Evolutionary conservation across 1,140 invertebrate species (phyloP).

Genomic region (Drosophila ogumai): DNA sequence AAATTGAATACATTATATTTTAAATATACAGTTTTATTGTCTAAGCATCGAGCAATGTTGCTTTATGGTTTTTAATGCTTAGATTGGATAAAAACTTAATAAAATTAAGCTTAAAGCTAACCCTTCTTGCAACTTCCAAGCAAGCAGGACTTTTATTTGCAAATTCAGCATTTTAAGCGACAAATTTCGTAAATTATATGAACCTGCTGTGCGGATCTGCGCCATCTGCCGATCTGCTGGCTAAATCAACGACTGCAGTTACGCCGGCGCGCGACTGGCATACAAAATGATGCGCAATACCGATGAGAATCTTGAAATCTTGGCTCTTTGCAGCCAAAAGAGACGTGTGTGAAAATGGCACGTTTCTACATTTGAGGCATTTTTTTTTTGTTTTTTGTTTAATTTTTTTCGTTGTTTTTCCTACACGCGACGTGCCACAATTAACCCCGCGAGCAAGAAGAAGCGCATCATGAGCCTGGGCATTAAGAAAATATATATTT

Average conservation of each 20-base stretch:
- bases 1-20: too few species aligned
- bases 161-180: constrained; percentile 31
- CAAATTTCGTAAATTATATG: constrained; percentile 48
- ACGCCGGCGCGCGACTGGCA: constrained; percentile 23
- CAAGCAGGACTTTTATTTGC: constrained; percentile 12
- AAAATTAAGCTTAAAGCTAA: background rate
- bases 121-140: background rate
- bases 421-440: constrained; percentile 76
- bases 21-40: too few species aligned
- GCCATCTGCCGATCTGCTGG: constrained; percentile 36
- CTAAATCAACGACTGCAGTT: constrained; percentile 46
- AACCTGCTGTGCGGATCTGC: constrained; percentile 44
- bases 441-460: constrained; percentile 44
- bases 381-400: constrained; percentile 56
- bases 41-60: too few species aligned
- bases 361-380: constrained; percentile 73
- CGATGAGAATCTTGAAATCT: constrained; percentile 50
- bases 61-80: background rate
- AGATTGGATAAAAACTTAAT: too few species aligned
- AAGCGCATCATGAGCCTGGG: constrained; percentile 10
- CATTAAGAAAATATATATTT: constrained; percentile 62
- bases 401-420: constrained; percentile 47
- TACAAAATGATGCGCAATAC: constrained; percentile 47
- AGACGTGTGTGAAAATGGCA: constrained; percentile 78
- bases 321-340: constrained; percentile 43